Conservation (phyloP, 2,888 invertebrate genomes). For the Eupithecia pulchellata region DNA sequence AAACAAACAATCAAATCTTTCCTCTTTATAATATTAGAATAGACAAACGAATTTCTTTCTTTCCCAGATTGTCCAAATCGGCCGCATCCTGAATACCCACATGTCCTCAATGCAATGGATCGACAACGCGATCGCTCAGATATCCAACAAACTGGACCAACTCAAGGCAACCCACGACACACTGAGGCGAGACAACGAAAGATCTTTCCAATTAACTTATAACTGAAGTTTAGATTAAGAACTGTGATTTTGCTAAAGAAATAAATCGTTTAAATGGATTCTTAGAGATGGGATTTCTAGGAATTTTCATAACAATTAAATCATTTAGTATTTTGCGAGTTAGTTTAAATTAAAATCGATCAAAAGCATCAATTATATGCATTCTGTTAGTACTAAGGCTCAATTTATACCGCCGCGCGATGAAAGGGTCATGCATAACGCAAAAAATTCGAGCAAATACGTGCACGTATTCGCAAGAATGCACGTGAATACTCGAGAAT, state of each 20-base stretch:
- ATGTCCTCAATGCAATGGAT: constrained; percentile 98
- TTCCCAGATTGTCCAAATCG: constrained; percentile 94
- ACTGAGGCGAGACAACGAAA: constrained; percentile 90
- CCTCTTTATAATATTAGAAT: too few relatives aligned
- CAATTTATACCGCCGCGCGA: too few relatives aligned
- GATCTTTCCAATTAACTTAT: constrained; percentile 88
- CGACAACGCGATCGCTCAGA: constrained; percentile 92
- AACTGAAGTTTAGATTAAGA: constrained; percentile 60
- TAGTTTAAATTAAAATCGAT: neutral
- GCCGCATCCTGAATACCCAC: constrained; percentile 97
- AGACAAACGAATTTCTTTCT: too few relatives aligned
- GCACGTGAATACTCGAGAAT: too few relatives aligned
- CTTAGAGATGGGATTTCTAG: neutral
- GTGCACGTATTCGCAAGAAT: too few relatives aligned
- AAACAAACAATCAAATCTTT: too few relatives aligned
- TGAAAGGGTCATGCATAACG: too few relatives aligned
- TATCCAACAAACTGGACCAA: constrained; percentile 92
- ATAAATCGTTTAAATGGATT: neutral
- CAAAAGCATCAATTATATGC: neutral
- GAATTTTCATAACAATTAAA: neutral
- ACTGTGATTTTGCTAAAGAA: neutral
- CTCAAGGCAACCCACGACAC: constrained; percentile 92
- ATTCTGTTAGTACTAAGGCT: neutral
- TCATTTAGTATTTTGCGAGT: neutral
- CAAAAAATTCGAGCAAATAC: too few relatives aligned